Conservation (phyloP, 2,797 vertebrate genomes). For the Chelon labrosus region DNA sequence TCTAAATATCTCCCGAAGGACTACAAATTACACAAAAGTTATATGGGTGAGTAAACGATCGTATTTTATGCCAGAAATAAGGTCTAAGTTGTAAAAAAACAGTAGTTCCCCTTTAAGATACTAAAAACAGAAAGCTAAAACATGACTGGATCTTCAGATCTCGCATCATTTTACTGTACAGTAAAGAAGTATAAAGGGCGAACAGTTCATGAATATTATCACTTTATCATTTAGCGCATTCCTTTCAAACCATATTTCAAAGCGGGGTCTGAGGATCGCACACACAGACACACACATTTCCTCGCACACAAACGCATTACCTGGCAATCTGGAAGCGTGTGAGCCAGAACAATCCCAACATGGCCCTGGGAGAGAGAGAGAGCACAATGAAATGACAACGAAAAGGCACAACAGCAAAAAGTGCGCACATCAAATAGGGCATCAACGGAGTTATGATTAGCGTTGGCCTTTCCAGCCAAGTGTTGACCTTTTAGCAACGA, state of each 20-base stretch:
- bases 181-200: too few species aligned
- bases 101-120: too few species aligned
- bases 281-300: neutral
- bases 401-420: constrained; percentile 52
- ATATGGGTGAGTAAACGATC: too few species aligned
- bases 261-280: neutral
- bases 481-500: constrained; percentile 44
- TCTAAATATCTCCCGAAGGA: too few species aligned
- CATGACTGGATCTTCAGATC: too few species aligned
- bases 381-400: constrained; percentile 30
- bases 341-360: constrained; percentile 94
- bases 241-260: neutral
- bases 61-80: too few species aligned
- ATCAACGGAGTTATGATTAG: constrained; percentile 52
- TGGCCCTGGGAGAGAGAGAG: constrained; percentile 89
- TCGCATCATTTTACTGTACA: too few species aligned
- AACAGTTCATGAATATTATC: too few species aligned
- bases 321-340: constrained; percentile 91
- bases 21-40: too few species aligned
- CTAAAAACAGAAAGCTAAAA: too few species aligned
- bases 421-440: constrained; percentile 29
- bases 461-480: constrained; percentile 31
- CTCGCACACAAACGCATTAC: constrained; percentile 76
- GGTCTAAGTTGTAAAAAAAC: too few species aligned
- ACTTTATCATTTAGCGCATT: too few species aligned